Evolutionary conservation across 2,113 vertebrate genomes (phyloP), one percentile per base, ranked within the genome.

Genomic region (Argyrosomus japonicus): DNA sequence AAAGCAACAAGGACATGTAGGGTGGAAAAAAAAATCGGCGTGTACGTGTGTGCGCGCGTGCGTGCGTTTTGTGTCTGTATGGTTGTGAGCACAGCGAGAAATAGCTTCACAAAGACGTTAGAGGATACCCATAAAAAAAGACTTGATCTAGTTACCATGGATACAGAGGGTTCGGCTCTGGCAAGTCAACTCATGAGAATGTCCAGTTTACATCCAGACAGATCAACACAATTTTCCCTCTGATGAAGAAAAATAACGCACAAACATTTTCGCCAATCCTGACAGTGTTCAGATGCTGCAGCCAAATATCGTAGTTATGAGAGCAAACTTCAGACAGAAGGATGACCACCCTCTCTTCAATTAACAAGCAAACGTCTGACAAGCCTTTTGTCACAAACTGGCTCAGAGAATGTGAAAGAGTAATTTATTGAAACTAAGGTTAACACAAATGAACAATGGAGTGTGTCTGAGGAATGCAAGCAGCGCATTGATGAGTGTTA

Each of bases 131-230:
- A 69, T 68, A 73, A 79, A 87, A 83, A 86, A 60, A 82, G 50
- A 82, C 77, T 79, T 71, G 53, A 65, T 85, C 47, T 68, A 83
- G 92, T 92, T 92, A 68, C 92, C 90, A 92, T 93, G 91, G 92
- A 87, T 82, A 93, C 92, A 40, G 75, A 84, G 80, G 76, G 84
- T 85, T 88, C 62, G 61, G 36, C 50, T 70, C 80, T 77, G 68
- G 70, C 32, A 76, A 57, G 74, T 36, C 27, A 77, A 86, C 79
- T 86, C 70, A 54, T 36, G n/a, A 67, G 43, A 56, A 36, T 77
- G 75, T 82, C 83, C 77, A 60, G 62, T 63, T 79, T 61, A 32
- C 18, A 60, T 32, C 19, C 68, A 58, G 27, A 79, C 29, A 56
- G 36, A 79, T 69, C 29, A 71, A 40, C 40, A 51, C 68, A 65